Percentiles rank a stretch among this genome's conserved stretches.
These are phyloP conservation scores for Tragelaphus oryx DNA, from an alignment of 2,797 vertebrate species.

Conservation along the genomic window DNA sequence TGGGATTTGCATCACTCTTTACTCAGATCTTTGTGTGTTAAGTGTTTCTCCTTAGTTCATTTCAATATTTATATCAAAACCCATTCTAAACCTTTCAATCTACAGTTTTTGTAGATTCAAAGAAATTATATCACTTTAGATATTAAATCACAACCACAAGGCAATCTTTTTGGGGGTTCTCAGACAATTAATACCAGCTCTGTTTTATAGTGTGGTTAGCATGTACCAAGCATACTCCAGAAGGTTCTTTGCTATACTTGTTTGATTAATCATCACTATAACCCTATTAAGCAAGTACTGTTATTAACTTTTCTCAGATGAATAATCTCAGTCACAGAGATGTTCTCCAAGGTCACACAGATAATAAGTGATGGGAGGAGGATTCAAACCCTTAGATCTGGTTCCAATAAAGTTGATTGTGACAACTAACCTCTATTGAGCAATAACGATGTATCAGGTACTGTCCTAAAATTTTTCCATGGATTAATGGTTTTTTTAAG, in stretches of 20 bases:
- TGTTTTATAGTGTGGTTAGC: background rate
- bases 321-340: background rate
- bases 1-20: background rate
- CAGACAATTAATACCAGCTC: background rate
- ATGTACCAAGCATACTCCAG: background rate
- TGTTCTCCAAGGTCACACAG: background rate
- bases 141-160: background rate
- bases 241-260: background rate
- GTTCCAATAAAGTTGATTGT: background rate
- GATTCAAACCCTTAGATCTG: background rate
- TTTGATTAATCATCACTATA: background rate
- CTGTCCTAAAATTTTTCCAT: background rate
- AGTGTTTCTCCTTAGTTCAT: background rate
- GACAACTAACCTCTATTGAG: background rate
- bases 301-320: background rate
- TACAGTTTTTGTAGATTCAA: background rate
- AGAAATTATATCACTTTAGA: background rate
- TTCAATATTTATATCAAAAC: background rate
- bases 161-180: background rate
- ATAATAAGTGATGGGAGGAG: background rate
- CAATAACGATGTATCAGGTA: background rate
- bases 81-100: background rate
- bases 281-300: background rate
- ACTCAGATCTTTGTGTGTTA: background rate
- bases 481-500: background rate